Base-by-base conservation (phyloP, 2,888 invertebrate genomes). In the Electrophaes corylata region DNA sequence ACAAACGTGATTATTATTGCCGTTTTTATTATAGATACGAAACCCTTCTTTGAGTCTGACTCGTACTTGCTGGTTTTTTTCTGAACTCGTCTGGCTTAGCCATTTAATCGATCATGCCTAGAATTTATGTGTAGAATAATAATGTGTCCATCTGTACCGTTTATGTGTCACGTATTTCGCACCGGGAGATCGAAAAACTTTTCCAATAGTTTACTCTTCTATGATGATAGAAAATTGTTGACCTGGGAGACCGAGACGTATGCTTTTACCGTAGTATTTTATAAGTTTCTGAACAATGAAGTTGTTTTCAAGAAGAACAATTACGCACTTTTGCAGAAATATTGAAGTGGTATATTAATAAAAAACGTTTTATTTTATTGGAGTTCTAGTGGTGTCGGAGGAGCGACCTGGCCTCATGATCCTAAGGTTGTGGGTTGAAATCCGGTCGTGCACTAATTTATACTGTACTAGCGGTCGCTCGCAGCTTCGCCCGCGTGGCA, bases 121-220 rank as follows among this genome's bases (percentile, higher is more conserved):
- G 23, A 10, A 35, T 41, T 35, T 51, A 33, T 49, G 52, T 19
- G 12, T n/a, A 16, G 29, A 50, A 50, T 53, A 50, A 31, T 47
- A 49, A 58, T 29, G 33, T 45, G 47, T 23, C 40, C 44, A 55
- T 43, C 81, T 83, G 84, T 73, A 80, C 72, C 80, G 73, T 81
- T 87, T 87, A 86, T 84, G 86, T 83, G 78, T 74, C 84, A 87
- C 88, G 86, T 86, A 84, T 72, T 65, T 67, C 72, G 76, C 81
- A 85, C 87, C 84, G 84, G 77, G 76, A 81, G 86, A 87, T 87
- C 85, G 86, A 85, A 86, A 90, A 90, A 90, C 76, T 90, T 90
- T 90, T 88, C 88, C 88, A 90, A 89, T 89, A 87, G 79, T 78
- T 75, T 73, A 35, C 74, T 75, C 77, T 74, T 71, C 70, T 75